phyloP scores from a whole-genome alignment of 2,888 invertebrate species.

The Deilephila elpenor region DNA sequence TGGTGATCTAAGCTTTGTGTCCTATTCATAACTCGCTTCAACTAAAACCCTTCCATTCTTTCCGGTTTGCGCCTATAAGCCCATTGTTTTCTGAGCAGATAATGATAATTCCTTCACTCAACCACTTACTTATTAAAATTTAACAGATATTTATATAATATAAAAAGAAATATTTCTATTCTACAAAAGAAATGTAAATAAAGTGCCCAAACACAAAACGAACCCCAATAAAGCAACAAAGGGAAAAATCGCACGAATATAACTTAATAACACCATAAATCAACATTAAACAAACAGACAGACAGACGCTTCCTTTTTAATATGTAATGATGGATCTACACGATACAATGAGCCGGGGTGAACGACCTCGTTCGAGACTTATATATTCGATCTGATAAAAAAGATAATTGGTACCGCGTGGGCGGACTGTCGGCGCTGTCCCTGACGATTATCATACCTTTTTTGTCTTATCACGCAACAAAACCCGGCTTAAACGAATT shows the following conservation, averaged over 20 bases:
- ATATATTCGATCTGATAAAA: conserved; percentile 36
- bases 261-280: conserved; percentile 20
- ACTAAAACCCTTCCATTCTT: too few relatives aligned
- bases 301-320: conserved; percentile 26
- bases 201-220: conserved; percentile 8
- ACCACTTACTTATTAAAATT: not conserved
- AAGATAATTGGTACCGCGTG: conserved; percentile 43
- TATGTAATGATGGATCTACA: conserved; percentile 17
- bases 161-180: too few relatives aligned
- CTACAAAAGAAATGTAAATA: not conserved
- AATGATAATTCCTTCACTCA: not conserved
- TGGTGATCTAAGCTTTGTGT: too few relatives aligned
- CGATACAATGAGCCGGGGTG: conserved; percentile 22
- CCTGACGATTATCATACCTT: conserved; percentile 1
- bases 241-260: conserved; percentile 6
- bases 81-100: not conserved
- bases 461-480: not conserved
- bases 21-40: not conserved
- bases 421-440: conserved; percentile 34
- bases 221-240: conserved; percentile 7
- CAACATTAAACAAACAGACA: conserved; percentile 26
- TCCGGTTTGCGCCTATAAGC: not conserved
- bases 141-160: not conserved
- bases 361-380: conserved; percentile 19
- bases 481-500: not conserved